phyloP scores from a whole-genome alignment of 2,888 invertebrate species.

The Hetaerina titia region DNA sequence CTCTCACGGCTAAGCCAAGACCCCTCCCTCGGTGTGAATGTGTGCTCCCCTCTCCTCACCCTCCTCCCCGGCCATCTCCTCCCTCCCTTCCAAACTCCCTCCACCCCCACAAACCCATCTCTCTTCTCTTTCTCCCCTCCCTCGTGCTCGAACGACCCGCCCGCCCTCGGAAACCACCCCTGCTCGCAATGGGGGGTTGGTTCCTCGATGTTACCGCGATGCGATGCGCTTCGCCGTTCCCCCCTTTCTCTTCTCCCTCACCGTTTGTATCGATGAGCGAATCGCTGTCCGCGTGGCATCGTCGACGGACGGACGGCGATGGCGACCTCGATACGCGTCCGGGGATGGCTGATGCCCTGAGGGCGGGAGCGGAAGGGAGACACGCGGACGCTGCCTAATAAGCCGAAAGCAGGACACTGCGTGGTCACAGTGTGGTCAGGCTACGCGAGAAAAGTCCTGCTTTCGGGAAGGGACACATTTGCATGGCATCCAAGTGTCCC shows the following conservation, averaged over 20 bases:
- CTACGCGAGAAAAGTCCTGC: too few species aligned
- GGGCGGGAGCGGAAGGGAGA: neutral
- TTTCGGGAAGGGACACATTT: too few species aligned
- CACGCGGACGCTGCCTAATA: neutral
- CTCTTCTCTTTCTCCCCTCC: neutral
- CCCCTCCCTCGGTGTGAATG: slow-evolving; percentile 71
- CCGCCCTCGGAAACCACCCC: neutral
- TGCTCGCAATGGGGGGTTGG: neutral
- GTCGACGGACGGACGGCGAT: too few species aligned
- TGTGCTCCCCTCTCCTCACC: slow-evolving; percentile 74
- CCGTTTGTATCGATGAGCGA: neutral
- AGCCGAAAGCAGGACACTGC: neutral
- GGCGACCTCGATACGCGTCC: neutral
- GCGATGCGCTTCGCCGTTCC: neutral
- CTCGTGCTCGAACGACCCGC: neutral
- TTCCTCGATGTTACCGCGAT: neutral
- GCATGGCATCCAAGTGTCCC: too few species aligned
- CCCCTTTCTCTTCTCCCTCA: neutral
- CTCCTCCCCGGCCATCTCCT: neutral
- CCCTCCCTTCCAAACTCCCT: neutral
- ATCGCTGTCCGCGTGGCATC: neutral
- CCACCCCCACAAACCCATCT: neutral
- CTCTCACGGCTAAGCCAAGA: slow-evolving; percentile 72
- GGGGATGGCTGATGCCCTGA: neutral
- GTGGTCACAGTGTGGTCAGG: too few species aligned